Base-by-base conservation (phyloP, 2,113 vertebrate genomes). In the Cyanoderma ruficeps region DNA sequence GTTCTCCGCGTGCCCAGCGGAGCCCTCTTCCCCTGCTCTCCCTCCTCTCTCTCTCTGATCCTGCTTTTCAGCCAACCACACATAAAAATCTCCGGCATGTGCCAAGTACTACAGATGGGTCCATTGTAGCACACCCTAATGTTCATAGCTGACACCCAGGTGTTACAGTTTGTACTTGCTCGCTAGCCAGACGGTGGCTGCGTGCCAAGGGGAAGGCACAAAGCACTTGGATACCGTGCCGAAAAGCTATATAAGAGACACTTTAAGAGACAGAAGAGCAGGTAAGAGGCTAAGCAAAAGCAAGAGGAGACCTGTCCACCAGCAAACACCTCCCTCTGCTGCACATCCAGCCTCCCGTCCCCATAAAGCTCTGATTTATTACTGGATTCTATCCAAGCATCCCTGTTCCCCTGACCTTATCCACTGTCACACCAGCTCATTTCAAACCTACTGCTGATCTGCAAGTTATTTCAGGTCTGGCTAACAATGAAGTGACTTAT, bases 81-180 rank as follows among this genome's bases (percentile, higher is more conserved):
- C 92, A 96, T 96, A 97, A 97, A 97, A 96, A 97, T 93, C 86
- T 84, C 44, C 17, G 3, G 88, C 94, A 92, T 89, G 96, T 97
- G 94, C 96, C 96, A 96, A 97, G 96, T 94, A 92, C 92, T 96
- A 95, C 97, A 97, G 97, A 97, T 97, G 96, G 97, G 96, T 92
- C 96, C 88, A 96, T 96, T 97, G 96, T 96, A 96, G 95, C 94
- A 95, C 96, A 97, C 94, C 96, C 94, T 97, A 95, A 97, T 97
- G 96, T 97, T 96, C 95, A 89, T 96, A 96, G 97, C 96, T 96
- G 96, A 97, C 95, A 96, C 94, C 93, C 96, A 97, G 95, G 94
- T 97, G 96, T 96, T 96, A 95, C 95, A 94, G 82, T 94, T 96
- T 97, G 94, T 96, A 95, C 92, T 97, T 97, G 96, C 94, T 95